These are phyloP conservation scores for Alces alces DNA, from an alignment of 2,113 vertebrate species.

Conservation along the genomic window DNA sequence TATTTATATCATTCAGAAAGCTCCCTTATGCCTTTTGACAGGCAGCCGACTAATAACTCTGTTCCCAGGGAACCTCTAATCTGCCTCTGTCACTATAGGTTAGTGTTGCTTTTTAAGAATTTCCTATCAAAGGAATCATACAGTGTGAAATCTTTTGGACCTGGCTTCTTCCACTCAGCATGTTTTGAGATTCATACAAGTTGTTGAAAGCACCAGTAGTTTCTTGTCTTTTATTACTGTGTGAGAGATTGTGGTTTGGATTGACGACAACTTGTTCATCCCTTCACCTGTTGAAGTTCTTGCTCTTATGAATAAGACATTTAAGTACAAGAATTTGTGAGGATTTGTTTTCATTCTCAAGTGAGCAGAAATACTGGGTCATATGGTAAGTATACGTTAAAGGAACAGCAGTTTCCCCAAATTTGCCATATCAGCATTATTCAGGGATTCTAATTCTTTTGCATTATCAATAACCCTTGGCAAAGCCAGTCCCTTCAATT, in stretches of 20 bases:
- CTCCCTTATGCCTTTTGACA: background rate
- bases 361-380: background rate
- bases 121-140: background rate
- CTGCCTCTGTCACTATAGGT: background rate
- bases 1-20: background rate
- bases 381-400: background rate
- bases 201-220: background rate
- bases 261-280: background rate
- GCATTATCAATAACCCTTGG: background rate
- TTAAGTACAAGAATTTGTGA: background rate
- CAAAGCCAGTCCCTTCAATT: background rate
- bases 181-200: background rate
- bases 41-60: background rate
- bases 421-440: rapidly evolving
- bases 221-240: background rate
- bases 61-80: background rate
- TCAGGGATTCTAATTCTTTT: background rate
- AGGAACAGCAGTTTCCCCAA: background rate
- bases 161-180: background rate
- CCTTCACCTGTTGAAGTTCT: background rate
- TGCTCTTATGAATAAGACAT: background rate
- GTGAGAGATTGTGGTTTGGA: background rate
- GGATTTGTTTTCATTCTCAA: background rate
- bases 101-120: background rate
- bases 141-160: background rate